Evolutionary conservation across 2,888 invertebrate species (phyloP), one percentile per base, ranked within the genome.

Genomic region (Phragmatobia fuliginosa): DNA sequence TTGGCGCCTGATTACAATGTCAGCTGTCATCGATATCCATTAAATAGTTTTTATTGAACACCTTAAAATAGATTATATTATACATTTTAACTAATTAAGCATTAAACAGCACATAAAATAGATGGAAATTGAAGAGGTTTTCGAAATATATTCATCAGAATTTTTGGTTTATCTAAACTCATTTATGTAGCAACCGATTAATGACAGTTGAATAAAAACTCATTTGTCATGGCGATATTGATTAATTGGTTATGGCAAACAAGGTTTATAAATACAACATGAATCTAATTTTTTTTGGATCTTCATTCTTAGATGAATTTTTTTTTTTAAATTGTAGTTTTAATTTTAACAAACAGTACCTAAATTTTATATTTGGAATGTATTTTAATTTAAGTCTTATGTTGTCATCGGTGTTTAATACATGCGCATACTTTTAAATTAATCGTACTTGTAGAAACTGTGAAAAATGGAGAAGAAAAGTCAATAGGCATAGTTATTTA

Each of bases 221-320:
- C 70, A 70, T 62, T 73, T 49, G 74, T 75, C 66, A 76, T 62
- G 72, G 67, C 74, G 75, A 67, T 76, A 76, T 65, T 61, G 79
- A 67, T 56, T 77, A 64, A 84, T 85, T 82, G 32, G 82, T 64
- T 49, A 70, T 74, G 73, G 72, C 52, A 25, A 76, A 10, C 21
- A 49, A 49, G 6, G 1, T 45, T 45, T 45, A 41, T 7, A 45
- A 18, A 41, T 21, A 45, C 21, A 7, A 45, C 8, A 3, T 21
- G 21, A 6, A 45, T 2, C 21, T 21, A 5, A 45, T 1, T 18
- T 18, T 45, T 45, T 45, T 45, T 21, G 2, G 14, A 38, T 38
- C 21, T 5, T 18, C 18, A 21, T 45, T 45, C 21, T 18, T 18
- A 45, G 18, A 21, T 45, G 21, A 45, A 45, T 21, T 21, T 41